Base-by-base conservation (phyloP, 2,797 vertebrate genomes). In the Arnoldichthys spilopterus region DNA sequence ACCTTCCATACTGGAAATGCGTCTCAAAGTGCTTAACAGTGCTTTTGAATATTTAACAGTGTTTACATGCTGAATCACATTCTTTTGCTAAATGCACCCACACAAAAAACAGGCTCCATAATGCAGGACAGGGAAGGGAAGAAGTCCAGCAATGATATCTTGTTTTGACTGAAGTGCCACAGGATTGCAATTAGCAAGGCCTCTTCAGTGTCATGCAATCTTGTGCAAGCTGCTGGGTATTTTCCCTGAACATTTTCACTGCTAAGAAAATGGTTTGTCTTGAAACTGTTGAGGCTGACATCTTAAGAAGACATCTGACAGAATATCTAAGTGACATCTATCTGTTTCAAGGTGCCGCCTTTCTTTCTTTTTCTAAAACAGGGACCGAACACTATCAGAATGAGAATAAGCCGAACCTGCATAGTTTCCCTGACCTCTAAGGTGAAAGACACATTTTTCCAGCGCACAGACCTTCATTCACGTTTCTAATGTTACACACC, bases 131-230 rank as follows among this genome's bases (percentile, higher is more conserved):
- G 8, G 16, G 7, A 59, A 82, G 76, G 79, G 63, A 80, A n/a
- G 45, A 63, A 47, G 32, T 53, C 59, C 75, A 82, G 54, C 77
- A 64, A 64, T 58, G 72, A 61, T 43, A 72, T 59, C 69, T 78
- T 83, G 84, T 80, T 85, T 74, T 83, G 81, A 85, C 66, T 82
- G 30, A 82, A 53, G 71, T 70, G 53, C 47, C n/a, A 43, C 51
- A 54, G 24, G 43, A 66, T 58, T 69, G 26, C 68, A 68, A 43
- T 54, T 26, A 78, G 61, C 12, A 40, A 69, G 54, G 76, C 64
- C 64, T 84, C 66, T 53, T 26, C 26, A 22, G 72, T 59, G 82
- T 83, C 83, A 72, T 53, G 7, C 37, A 37, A 76, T 71, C 66
- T 22, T 37, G 58, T 51, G 40, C 64, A 81, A 76, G 72, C 66